Percentiles rank a stretch among this genome's conserved stretches.
Evolutionary conservation across 2,888 invertebrate genomes (phyloP).

Genomic region (Agonopterix subpropinquella): DNA sequence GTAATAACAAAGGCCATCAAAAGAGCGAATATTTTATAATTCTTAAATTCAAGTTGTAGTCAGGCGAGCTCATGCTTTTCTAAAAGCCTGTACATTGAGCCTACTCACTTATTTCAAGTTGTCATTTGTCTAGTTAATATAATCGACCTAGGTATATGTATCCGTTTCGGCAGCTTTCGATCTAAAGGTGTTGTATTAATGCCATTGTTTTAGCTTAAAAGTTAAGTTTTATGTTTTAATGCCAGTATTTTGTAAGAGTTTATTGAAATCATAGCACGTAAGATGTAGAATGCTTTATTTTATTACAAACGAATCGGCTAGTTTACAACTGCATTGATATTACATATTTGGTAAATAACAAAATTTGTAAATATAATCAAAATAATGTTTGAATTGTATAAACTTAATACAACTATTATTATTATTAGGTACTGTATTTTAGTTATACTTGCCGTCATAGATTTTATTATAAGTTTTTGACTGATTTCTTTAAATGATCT

Average conservation of each 20-base stretch:
- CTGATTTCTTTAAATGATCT: conserved; percentile 64
- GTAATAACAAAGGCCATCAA: too few relatives aligned
- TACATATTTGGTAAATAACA: conserved; percentile 25
- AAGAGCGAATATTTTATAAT: too few relatives aligned
- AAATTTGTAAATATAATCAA: conserved; percentile 35
- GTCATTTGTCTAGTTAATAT: too few relatives aligned
- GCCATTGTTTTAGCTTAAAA: conserved; percentile 34
- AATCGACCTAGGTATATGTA: background rate
- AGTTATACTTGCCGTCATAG: conserved; percentile 63
- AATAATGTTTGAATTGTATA: conserved; percentile 28
- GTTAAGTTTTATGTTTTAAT: background rate
- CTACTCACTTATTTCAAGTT: too few relatives aligned
- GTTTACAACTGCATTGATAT: conserved; percentile 38
- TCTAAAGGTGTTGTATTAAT: conserved; percentile 35
- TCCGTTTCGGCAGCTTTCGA: conserved; percentile 24
- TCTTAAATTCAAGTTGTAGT: too few relatives aligned
- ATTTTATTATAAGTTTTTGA: conserved; percentile 54
- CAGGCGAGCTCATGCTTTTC: too few relatives aligned
- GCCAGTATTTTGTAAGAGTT: too few relatives aligned
- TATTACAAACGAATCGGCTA: conserved; percentile 12
- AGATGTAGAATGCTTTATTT: conserved; percentile 30
- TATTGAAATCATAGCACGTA: too few relatives aligned
- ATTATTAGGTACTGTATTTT: conserved; percentile 28
- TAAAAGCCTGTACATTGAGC: too few relatives aligned
- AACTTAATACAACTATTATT: conserved; percentile 23